Conservation (phyloP, 2,888 invertebrate species). For the Ischnura elegans region DNA sequence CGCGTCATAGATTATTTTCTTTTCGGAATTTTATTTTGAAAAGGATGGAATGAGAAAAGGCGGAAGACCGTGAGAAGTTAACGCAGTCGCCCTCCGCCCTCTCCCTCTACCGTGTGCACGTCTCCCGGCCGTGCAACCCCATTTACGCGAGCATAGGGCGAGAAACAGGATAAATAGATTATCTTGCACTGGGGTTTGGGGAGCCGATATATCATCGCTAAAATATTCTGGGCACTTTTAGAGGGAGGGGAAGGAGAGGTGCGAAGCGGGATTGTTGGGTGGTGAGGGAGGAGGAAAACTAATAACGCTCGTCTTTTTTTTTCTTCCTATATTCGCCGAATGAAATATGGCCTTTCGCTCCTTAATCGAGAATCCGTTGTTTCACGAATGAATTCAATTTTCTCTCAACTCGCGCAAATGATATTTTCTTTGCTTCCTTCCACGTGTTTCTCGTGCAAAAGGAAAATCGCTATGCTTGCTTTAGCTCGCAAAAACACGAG, state of each 20-base stretch:
- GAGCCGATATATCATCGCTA: conserved; percentile 62
- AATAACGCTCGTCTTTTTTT: conserved; percentile 50
- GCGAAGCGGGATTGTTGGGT: neutral
- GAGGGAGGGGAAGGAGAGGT: neutral
- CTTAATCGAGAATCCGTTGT: conserved; percentile 14
- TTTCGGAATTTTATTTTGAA: conserved; percentile 19
- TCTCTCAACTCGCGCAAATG: neutral
- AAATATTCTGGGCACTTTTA: conserved; percentile 56
- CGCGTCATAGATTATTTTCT: no score
- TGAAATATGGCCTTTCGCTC: conserved; percentile 39
- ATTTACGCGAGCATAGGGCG: neutral
- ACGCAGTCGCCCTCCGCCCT: neutral
- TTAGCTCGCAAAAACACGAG: neutral
- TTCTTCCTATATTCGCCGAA: conserved; percentile 43
- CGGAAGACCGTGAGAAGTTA: neutral
- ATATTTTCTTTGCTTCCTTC: neutral
- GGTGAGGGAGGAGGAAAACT: conserved; percentile 2
- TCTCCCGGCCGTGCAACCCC: neutral
- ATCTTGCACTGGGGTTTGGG: conserved; percentile 19
- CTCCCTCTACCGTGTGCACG: neutral
- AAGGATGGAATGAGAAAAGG: neutral
- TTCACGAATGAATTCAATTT: conserved; percentile 29
- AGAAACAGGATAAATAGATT: conserved; percentile 63
- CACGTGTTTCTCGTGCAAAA: neutral
- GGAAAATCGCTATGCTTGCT: neutral